Evolutionary conservation across 2,113 vertebrate genomes (phyloP).

Genomic region (Notothenia rossii): DNA sequence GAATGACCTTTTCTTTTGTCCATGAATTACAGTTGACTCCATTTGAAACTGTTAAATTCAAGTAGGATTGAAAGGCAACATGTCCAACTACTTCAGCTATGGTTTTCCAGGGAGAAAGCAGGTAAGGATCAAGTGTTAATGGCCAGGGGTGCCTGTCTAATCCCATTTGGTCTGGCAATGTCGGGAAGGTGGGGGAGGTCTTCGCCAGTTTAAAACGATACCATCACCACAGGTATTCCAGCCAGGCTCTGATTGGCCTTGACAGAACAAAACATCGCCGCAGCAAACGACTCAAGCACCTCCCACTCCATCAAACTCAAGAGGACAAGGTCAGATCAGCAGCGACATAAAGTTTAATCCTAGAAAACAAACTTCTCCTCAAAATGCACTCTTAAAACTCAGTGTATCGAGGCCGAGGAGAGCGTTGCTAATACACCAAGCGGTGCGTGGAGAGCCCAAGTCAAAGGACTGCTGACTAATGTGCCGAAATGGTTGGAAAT

Average conservation of each 20-base stretch:
- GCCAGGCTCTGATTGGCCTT: conserved; percentile 75
- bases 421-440: conserved; percentile 64
- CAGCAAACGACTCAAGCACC: conserved; percentile 64
- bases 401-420: conserved; percentile 28
- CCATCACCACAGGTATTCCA: conserved; percentile 76
- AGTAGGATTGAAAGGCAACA: conserved; percentile 23
- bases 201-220: conserved; percentile 74
- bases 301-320: conserved; percentile 63
- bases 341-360: conserved; percentile 63
- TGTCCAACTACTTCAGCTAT: conserved; percentile 38
- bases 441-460: conserved; percentile 61
- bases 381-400: conserved; percentile 35
- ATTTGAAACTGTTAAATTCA: conserved; percentile 9
- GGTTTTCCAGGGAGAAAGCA: conserved; percentile 54
- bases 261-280: conserved; percentile 78
- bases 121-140: conserved; percentile 78
- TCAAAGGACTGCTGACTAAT: conserved; percentile 81
- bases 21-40: neutral
- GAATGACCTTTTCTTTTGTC: neutral
- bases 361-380: conserved; percentile 68
- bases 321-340: conserved; percentile 71
- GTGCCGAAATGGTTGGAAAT: conserved; percentile 76
- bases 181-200: conserved; percentile 60
- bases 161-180: conserved; percentile 73
- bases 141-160: conserved; percentile 81